Evolutionary conservation across 2,888 invertebrate genomes (phyloP), one percentile per base, ranked within the genome.

Genomic region (Eutolmus rufibarbis): DNA sequence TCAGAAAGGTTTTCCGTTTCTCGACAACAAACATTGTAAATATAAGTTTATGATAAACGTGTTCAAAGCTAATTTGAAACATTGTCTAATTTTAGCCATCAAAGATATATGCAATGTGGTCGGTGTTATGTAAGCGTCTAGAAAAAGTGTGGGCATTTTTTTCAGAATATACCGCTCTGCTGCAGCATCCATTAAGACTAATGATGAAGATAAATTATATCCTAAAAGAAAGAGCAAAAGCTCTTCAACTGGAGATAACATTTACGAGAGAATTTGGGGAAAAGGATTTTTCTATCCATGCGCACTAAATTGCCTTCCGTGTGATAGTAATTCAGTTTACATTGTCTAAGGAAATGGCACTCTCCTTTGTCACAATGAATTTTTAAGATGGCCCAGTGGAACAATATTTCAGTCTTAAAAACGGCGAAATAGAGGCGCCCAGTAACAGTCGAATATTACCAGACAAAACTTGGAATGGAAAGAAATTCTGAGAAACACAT

Each of bases 171-270:
- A 79, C 46, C 51, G 79, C 51, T 51, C 12, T 19, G 46, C 51
- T 79, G 51, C 51, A 46, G 79, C 79, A 79, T 79, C 79, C 51
- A 51, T 79, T 28, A 46, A 51, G 51, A 51, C 46, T 46, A 51
- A 28, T 40, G 46, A 28, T 16, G 46, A 51, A 51, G 28, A 46
- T 28, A 31, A 79, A 79, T 79, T 43, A 43, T 79, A 31, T 79
- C 43, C 46, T 43, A n/a, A 77, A 46, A 78, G 19, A 51, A 79
- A 79, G 46, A 31, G 79, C 28, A 46, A 79, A 79, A 79, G 79
- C 79, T 79, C 12, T 37, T 28, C 51, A 28, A 51, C 2, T 19
- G 19, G 43, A 78, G 43, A 43, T 23, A 78, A 40, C 23, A n/a
- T 78, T 78, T 43, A 23, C 7, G 40, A 78, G 40, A 78, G 78